phyloP scores from a whole-genome alignment of 2,113 vertebrate genomes.

The Pelvicachromis taeniatus region DNA sequence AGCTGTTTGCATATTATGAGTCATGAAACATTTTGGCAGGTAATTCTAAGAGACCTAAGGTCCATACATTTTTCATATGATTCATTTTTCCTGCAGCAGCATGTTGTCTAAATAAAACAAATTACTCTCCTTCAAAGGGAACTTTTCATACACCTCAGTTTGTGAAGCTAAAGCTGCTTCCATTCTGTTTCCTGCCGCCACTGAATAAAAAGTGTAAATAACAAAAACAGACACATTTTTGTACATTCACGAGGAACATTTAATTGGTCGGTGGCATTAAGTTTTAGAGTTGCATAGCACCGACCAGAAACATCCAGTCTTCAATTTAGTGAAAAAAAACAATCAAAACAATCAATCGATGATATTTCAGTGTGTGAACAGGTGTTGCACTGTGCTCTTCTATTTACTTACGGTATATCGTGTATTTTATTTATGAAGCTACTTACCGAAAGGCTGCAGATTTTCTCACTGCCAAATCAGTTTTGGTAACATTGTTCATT shows the following conservation, averaged over 20 bases:
- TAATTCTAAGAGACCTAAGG: slow-evolving; percentile 68
- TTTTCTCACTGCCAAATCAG: not conserved
- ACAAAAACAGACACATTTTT: not conserved
- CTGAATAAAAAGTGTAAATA: not conserved
- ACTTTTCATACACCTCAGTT: slow-evolving; percentile 8
- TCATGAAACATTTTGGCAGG: slow-evolving; percentile 74
- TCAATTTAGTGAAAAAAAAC: not conserved
- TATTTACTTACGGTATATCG: not conserved
- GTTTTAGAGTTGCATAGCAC: not conserved
- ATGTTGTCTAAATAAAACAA: slow-evolving; percentile 64
- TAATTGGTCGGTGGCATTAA: not conserved
- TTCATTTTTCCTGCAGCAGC: slow-evolving; percentile 60
- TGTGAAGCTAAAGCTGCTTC: not conserved
- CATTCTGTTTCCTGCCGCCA: not conserved
- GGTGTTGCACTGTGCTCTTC: not conserved
- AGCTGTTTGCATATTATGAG: slow-evolving; percentile 67
- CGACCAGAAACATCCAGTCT: not conserved
- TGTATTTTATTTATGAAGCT: not conserved
- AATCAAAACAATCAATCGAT: not conserved
- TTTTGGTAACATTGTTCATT: not conserved
- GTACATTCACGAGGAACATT: not conserved
- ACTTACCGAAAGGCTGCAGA: not conserved
- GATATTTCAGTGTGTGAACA: not conserved
- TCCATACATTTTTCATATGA: slow-evolving; percentile 70
- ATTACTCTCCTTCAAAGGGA: slow-evolving; percentile 38